Percentiles rank a stretch among this genome's conserved stretches.
phyloP scores from a whole-genome alignment of 2,888 invertebrate species.

The Unio delphinus region DNA sequence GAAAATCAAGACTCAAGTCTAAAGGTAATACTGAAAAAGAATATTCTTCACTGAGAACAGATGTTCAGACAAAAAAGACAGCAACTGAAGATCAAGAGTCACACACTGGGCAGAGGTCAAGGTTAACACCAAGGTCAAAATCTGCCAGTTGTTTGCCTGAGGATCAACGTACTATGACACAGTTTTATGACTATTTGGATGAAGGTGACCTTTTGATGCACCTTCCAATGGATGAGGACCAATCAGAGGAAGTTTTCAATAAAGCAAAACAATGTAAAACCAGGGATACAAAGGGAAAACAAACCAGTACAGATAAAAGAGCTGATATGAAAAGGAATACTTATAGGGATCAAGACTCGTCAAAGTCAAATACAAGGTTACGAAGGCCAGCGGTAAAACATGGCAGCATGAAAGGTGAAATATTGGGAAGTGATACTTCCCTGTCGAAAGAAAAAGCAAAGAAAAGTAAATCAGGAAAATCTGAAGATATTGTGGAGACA shows the following conservation, averaged over 20 bases:
- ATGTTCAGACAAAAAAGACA: neutral
- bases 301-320: no score
- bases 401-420: no score
- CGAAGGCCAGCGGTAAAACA: no score
- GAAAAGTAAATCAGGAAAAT: conserved; percentile 1
- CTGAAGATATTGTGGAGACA: neutral
- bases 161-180: conserved; percentile 41
- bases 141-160: conserved; percentile 11
- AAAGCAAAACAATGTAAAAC: neutral
- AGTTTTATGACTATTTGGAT: conserved; percentile 34
- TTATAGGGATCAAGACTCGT: no score
- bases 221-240: neutral
- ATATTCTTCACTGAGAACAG: no score
- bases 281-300: neutral
- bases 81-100: conserved; percentile 4
- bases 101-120: conserved; percentile 1
- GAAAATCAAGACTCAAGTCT: no score
- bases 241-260: neutral
- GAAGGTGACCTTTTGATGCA: conserved; percentile 11
- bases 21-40: no score
- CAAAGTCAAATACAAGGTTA: no score
- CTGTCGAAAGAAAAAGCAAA: conserved; percentile 8
- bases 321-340: no score
- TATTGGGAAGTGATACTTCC: neutral
- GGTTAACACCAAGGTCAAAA: neutral